phyloP scores from a whole-genome alignment of 2,797 vertebrate genomes.

The Rhodeus uyekii region DNA sequence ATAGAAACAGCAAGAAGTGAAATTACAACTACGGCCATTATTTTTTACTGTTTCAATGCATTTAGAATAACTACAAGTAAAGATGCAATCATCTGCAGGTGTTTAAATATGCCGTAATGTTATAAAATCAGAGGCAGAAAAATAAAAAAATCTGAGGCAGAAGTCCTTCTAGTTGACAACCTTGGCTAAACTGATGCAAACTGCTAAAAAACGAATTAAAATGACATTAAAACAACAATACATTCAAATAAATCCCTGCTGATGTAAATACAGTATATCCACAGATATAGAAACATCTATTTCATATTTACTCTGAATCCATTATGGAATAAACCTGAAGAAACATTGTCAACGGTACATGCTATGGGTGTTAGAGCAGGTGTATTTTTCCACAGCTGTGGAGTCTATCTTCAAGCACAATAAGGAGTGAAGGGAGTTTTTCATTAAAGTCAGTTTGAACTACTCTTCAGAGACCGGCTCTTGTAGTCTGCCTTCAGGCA shows the following conservation, averaged over 20 bases:
- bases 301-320: constrained; percentile 43
- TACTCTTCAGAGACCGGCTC: constrained; percentile 63
- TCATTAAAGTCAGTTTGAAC: constrained; percentile 67
- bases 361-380: constrained; percentile 49
- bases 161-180: not conserved
- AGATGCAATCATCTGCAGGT: not conserved
- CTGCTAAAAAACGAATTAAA: not conserved
- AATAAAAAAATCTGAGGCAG: too few relatives aligned
- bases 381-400: constrained; percentile 52
- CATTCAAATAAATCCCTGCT: not conserved
- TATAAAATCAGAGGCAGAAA: too few relatives aligned
- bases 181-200: not conserved
- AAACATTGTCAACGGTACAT: constrained; percentile 28
- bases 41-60: not conserved
- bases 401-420: constrained; percentile 62
- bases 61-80: not conserved
- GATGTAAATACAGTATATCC: constrained; percentile 16
- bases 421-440: constrained; percentile 62
- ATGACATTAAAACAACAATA: not conserved
- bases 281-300: constrained; percentile 1
- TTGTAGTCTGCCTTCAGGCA: constrained; percentile 64
- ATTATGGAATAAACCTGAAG: constrained; percentile 44
- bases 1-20: not conserved
- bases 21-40: not conserved
- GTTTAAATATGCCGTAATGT: not conserved